Evolutionary conservation across 2,797 vertebrate species (phyloP), one percentile per base, ranked within the genome.

Genomic region (Peromyscus eremicus): DNA sequence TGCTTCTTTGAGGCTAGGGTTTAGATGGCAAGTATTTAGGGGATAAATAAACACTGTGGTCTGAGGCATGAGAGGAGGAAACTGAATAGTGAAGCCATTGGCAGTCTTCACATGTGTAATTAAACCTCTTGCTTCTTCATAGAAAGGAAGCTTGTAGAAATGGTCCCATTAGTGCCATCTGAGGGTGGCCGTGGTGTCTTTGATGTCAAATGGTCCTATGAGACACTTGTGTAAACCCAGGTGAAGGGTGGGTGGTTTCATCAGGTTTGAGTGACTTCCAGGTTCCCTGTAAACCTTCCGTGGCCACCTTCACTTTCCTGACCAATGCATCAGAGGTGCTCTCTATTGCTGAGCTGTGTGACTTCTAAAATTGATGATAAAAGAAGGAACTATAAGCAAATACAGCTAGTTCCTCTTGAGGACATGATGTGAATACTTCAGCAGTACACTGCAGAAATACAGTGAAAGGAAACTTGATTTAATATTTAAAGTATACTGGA

Each of bases 401-500:
- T 14, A 34, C 4, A n/a, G 4, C 68, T 25, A 43, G 23, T 93
- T 76, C 66, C n/a, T 76, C 43, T 64, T 68, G 57, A 86, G 27
- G 43, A 85, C 34, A 71, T 81, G 37, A n/a, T 71, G 60, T 57
- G 43, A n/a, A 7, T 90, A 60, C 16, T 64, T 76, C 43, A 82
- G 82, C 60, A 49, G 68, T 10, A 49, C 46, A 11, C 55, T 70
- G 66, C 46, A 91, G 43, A 92, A 94, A 76, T n/a, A 62, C 32
- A 79, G 43, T 7, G 73, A 92, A 89, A 95, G 49, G 3, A 76
- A 89, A 89, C 88, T 46, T 68, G 66, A 73, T 37, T 37, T 89
- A 21, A 25, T 77, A 90, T 60, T 94, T 91, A 91, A 83, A 87
- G 46, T 9, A 83, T 82, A 85, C 62, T 89, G 70, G 88, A 93